Evolutionary conservation across 2,113 vertebrate genomes (phyloP).

Genomic region (Sebastes fasciatus): DNA sequence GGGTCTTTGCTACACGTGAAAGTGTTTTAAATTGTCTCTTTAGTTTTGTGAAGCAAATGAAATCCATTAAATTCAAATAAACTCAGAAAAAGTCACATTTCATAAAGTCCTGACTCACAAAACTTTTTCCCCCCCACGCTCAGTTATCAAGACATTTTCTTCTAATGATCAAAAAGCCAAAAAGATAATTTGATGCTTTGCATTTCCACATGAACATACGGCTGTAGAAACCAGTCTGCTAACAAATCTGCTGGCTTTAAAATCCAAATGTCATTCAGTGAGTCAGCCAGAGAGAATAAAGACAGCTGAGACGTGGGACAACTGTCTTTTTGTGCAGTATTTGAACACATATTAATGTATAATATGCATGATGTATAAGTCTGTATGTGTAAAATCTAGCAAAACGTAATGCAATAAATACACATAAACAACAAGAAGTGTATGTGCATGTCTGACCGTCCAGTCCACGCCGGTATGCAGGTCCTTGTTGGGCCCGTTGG

Average conservation of each 20-base stretch:
- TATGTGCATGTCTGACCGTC: slow-evolving; percentile 88
- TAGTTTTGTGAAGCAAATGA: slow-evolving; percentile 1
- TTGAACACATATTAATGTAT: background rate
- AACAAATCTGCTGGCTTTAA: slow-evolving; percentile 52
- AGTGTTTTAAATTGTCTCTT: background rate
- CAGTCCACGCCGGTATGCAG: slow-evolving; percentile 92
- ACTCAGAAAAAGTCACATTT: background rate
- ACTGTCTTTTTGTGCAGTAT: background rate
- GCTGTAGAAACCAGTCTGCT: slow-evolving; percentile 41
- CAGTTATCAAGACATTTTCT: background rate
- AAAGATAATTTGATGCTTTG: slow-evolving; percentile 30
- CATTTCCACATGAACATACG: slow-evolving; percentile 50
- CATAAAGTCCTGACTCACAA: slow-evolving; percentile 8
- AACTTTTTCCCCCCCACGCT: slow-evolving; percentile 15
- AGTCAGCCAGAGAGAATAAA: slow-evolving; percentile 47
- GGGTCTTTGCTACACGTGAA: slow-evolving; percentile 1
- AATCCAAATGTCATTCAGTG: slow-evolving; percentile 57
- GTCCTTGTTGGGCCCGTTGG: slow-evolving; percentile 96
- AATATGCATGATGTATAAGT: background rate
- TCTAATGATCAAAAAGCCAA: slow-evolving; percentile 1
- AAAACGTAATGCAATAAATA: background rate
- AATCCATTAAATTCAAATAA: slow-evolving; percentile 30
- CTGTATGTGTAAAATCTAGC: background rate
- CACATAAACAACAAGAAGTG: background rate
- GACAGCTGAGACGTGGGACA: slow-evolving; percentile 1